Conservation (phyloP, 2,888 invertebrate genomes). For the Pseudococcus jackbeardsleyi region DNA sequence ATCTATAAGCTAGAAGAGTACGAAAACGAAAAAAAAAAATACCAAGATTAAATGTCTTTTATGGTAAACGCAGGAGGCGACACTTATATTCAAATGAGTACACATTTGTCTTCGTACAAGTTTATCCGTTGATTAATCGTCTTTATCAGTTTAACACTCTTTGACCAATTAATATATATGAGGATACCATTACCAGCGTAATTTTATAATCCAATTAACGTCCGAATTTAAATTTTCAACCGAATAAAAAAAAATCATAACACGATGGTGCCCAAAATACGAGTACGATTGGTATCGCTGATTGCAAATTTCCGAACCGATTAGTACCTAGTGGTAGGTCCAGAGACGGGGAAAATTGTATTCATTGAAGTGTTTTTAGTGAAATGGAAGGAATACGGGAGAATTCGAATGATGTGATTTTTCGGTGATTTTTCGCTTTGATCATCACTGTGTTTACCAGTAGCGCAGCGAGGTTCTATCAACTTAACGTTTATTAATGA, state of each 20-base stretch:
- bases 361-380: background rate
- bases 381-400: background rate
- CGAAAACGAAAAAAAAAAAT: background rate
- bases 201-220: slow-evolving; percentile 55
- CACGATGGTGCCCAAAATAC: slow-evolving; percentile 8
- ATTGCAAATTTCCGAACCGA: background rate
- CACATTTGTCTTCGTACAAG: slow-evolving; percentile 50
- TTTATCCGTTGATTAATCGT: slow-evolving; percentile 55
- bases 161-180: slow-evolving; percentile 29
- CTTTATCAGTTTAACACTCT: slow-evolving; percentile 49
- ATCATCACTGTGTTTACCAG: slow-evolving; percentile 20
- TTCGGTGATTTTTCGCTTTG: background rate
- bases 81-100: slow-evolving; percentile 47
- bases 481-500: slow-evolving; percentile 48
- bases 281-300: background rate
- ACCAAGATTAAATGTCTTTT: slow-evolving; percentile 16
- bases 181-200: slow-evolving; percentile 23
- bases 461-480: slow-evolving; percentile 32
- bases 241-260: slow-evolving; percentile 40
- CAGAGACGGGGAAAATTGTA: background rate
- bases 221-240: slow-evolving; percentile 42
- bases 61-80: slow-evolving; percentile 33
- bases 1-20: background rate
- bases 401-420: background rate
- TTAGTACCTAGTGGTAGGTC: background rate